A percentile compares a stretch with the other conserved stretches of the same genome.
phyloP scores from a whole-genome alignment of 2,888 invertebrate genomes.

The Chrysina gloriosa region DNA sequence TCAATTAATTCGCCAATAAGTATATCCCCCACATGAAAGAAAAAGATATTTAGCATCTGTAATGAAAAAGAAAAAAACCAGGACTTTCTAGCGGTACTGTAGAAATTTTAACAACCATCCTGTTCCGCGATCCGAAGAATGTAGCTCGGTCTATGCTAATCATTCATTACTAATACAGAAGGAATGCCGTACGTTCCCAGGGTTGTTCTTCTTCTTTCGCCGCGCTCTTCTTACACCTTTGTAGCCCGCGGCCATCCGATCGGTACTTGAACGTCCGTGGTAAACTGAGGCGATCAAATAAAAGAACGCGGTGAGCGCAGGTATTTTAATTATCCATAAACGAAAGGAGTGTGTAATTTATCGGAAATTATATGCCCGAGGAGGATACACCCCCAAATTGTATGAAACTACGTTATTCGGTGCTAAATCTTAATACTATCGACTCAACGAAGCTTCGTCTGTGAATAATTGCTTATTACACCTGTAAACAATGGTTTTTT shows the following conservation, averaged over 20 bases:
- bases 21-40: no score
- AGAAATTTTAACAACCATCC: constrained; percentile 31
- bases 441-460: no score
- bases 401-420: not conserved
- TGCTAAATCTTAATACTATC: not conserved
- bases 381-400: not conserved
- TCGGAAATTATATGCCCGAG: constrained; percentile 25
- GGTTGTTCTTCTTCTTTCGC: constrained; percentile 11
- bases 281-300: constrained; percentile 23
- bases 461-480: no score
- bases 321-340: constrained; percentile 37
- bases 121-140: constrained; percentile 48
- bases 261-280: constrained; percentile 14
- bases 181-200: constrained; percentile 38
- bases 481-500: no score
- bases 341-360: constrained; percentile 28
- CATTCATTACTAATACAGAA: constrained; percentile 34
- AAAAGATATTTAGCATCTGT: no score
- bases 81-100: constrained; percentile 9
- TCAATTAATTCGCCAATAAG: no score
- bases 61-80: no score
- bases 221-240: constrained; percentile 27
- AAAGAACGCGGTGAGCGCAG: constrained; percentile 11
- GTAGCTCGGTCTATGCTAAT: constrained; percentile 49
- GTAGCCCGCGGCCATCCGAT: constrained; percentile 18